phyloP scores from a whole-genome alignment of 2,888 invertebrate species.

The Chalcis sispes region DNA sequence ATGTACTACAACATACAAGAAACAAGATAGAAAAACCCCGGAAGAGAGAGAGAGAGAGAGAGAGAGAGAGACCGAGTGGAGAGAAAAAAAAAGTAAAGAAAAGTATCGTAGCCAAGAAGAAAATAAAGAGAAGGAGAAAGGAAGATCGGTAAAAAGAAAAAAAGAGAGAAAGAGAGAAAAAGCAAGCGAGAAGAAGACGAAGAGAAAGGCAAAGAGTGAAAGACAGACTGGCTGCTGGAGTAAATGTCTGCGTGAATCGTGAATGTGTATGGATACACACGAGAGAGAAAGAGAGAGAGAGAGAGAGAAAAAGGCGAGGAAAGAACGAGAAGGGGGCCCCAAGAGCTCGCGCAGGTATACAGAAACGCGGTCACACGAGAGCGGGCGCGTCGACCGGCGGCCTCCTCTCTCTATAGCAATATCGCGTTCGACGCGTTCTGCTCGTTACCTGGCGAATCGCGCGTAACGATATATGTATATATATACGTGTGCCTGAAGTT shows the following conservation, averaged over 20 bases:
- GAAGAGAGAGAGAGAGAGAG: background rate
- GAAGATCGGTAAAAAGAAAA: background rate
- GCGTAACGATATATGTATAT: background rate
- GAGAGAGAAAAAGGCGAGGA: slow-evolving; percentile 14
- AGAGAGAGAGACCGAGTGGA: background rate
- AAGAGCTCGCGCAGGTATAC: slow-evolving; percentile 39
- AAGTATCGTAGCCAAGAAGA: too few species aligned
- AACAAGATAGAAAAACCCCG: slow-evolving; percentile 6
- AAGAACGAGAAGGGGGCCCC: slow-evolving; percentile 14
- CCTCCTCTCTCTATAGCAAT: too few species aligned
- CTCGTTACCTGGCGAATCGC: slow-evolving; percentile 48
- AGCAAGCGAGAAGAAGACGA: slow-evolving; percentile 3
- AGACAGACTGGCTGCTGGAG: slow-evolving; percentile 11
- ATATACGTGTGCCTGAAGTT: too few species aligned
- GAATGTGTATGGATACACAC: too few species aligned
- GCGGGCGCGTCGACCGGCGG: too few species aligned
- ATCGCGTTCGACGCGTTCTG: slow-evolving; percentile 46
- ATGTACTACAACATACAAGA: background rate
- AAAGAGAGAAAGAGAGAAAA: slow-evolving; percentile 18
- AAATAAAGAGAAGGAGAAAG: background rate
- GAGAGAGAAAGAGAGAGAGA: slow-evolving; percentile 21
- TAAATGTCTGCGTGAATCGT: too few species aligned
- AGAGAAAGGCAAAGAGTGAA: slow-evolving; percentile 22
- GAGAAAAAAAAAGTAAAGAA: background rate
- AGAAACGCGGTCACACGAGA: slow-evolving; percentile 60